These are phyloP conservation scores for cat (Felis catus) DNA, from an alignment of 2,113 vertebrate genomes.

Conservation along the genomic window F.catus_Fca126_mat1.0 CM031416.1:32080001-32080500, in stretches of 20 bases:
- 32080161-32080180: neutral
- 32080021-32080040: neutral
- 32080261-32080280: neutral
- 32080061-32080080: neutral
- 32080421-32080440: neutral
- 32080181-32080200: neutral
- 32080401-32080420: conserved; percentile 65
- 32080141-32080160: neutral
- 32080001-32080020: neutral
- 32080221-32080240: neutral
- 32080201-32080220: neutral
- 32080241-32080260: neutral
- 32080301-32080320: neutral
- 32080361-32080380: conserved; percentile 94
- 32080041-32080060: neutral
- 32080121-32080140: neutral
- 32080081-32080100: neutral
- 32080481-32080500: neutral
- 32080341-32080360: conserved; percentile 93
- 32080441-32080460: neutral
- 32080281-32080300: neutral
- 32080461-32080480: neutral
- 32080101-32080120: neutral
- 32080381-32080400: conserved; percentile 94
- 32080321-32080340: conserved; percentile 89